Conservation (phyloP, 2,888 invertebrate genomes). For the Agonopterix alstromeriana region DNA sequence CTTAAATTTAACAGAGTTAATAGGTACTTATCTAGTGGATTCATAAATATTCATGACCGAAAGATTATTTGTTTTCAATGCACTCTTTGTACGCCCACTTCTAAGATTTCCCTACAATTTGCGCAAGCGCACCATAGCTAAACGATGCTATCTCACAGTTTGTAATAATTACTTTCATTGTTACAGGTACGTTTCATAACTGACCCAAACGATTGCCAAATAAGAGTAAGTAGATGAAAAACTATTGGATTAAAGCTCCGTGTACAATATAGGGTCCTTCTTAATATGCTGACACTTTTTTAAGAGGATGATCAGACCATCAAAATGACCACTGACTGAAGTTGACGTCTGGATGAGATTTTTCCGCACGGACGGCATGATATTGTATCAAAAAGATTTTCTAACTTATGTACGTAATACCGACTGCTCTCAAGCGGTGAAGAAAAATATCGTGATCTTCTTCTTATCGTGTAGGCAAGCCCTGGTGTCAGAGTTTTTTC, state of each 20-base stretch:
- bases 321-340: no score
- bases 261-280: neutral
- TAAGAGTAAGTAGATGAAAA: conserved; percentile 25
- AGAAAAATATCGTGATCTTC: no score
- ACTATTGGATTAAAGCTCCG: conserved; percentile 1
- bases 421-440: no score
- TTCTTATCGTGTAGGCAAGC: no score
- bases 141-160: conserved; percentile 32
- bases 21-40: neutral
- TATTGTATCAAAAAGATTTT: no score
- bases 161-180: conserved; percentile 48
- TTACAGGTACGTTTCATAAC: conserved; percentile 58
- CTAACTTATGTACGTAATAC: no score
- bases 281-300: no score
- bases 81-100: conserved; percentile 20
- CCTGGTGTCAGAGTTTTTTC: no score
- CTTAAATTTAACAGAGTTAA: no score
- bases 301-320: no score
- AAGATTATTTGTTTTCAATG: conserved; percentile 12
- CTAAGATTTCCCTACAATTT: conserved; percentile 11
- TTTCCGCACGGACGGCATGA: no score
- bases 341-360: no score
- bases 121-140: conserved; percentile 17
- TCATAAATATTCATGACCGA: conserved; percentile 13
- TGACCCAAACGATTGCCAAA: conserved; percentile 22